Conservation (phyloP, 1,140 invertebrate species). For the Aphis gossypii region DNA sequence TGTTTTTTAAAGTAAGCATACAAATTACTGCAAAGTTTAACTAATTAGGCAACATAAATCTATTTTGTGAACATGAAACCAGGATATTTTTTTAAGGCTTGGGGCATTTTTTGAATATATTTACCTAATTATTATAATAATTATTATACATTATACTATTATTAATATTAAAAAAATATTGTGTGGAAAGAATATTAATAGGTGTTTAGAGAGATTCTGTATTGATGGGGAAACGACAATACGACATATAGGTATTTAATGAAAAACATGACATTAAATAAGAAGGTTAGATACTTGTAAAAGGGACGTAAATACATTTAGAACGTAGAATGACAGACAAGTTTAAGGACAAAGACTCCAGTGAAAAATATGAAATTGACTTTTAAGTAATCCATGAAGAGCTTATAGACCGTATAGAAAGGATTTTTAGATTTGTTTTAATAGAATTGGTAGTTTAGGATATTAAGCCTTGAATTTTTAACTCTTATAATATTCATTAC, state of each 20-base stretch:
- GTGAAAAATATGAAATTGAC: slow-evolving; percentile 9
- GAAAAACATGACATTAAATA: background rate
- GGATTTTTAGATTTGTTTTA: background rate
- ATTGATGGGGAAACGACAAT: background rate
- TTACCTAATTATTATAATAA: background rate
- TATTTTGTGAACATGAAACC: background rate
- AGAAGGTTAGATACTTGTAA: background rate
- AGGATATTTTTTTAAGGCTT: background rate
- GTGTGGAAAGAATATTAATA: background rate
- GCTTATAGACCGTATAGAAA: background rate
- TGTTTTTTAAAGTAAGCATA: background rate
- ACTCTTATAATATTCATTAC: background rate
- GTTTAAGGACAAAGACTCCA: background rate
- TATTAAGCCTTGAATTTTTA: background rate
- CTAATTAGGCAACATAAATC: background rate
- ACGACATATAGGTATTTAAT: background rate
- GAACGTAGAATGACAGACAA: background rate
- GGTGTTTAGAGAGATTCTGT: background rate
- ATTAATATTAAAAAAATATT: background rate
- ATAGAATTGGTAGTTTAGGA: background rate
- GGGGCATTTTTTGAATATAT: background rate
- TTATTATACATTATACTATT: background rate
- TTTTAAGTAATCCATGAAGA: background rate
- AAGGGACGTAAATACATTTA: background rate
- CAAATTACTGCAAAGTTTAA: background rate